Percentiles rank a stretch among this genome's conserved stretches.
phyloP scores from a whole-genome alignment of 2,113 vertebrate species.

The Eulacestoma nigropectus region DNA sequence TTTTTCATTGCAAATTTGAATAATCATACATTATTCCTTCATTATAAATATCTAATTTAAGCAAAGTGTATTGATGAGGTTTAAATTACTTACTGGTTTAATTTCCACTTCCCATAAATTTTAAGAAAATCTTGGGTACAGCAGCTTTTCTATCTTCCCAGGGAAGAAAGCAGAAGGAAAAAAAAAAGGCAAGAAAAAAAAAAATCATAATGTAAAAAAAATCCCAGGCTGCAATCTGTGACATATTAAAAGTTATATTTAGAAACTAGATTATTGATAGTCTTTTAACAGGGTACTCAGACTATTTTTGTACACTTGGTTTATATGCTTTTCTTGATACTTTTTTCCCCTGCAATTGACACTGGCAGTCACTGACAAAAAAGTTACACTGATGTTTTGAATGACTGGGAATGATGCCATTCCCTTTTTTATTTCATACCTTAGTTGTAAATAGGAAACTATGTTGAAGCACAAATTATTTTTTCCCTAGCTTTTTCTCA shows the following conservation, averaged over 20 bases:
- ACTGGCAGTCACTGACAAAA: not conserved
- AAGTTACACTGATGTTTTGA: not conserved
- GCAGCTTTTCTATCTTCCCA: not conserved
- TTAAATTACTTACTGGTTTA: slow-evolving; percentile 20
- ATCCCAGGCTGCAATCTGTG: not conserved
- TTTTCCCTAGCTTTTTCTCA: not conserved
- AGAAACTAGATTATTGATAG: not conserved
- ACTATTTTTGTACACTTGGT: not conserved
- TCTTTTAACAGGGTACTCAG: not conserved
- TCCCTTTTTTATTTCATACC: not conserved
- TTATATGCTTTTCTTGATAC: not conserved
- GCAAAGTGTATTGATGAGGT: not conserved
- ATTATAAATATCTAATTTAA: not conserved
- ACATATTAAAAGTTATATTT: not conserved
- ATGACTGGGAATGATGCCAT: not conserved
- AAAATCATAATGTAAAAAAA: not conserved
- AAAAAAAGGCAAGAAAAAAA: not conserved
- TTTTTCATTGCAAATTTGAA: not conserved
- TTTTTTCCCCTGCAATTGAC: not conserved
- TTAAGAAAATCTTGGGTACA: not conserved
- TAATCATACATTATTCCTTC: not conserved
- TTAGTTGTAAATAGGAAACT: not conserved
- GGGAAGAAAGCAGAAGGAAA: not conserved
- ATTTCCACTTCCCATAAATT: not conserved
- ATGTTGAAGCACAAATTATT: not conserved